Base-by-base conservation (phyloP, 2,888 invertebrate genomes). In the Dolichomitus sp. region DNA sequence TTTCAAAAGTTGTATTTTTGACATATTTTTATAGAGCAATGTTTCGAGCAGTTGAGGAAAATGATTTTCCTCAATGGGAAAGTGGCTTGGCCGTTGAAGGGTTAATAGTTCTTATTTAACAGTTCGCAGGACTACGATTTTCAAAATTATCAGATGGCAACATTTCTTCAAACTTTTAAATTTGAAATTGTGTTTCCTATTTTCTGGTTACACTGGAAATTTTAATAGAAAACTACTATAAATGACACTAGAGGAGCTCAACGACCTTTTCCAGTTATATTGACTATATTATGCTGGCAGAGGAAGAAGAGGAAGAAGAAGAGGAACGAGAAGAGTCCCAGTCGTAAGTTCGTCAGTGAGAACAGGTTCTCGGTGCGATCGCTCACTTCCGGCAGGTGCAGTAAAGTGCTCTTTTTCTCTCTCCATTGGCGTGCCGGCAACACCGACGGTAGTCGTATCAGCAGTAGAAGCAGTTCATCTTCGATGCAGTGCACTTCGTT, bases 381-480 rank as follows among this genome's bases (percentile, higher is more conserved):
- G 69, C 65, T 84, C 85, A 76, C 80, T 85, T 85, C 85, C 85
- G 85, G 85, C 85, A 85, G 85, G 79, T 83, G 83, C 83, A 68
- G 72, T 54, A 83, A 77, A 74, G 73, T 81, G 77, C 9, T 54
- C 40, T 57, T 40, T 27, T 23, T 42, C 33, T 70, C 17, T 68
- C 27, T 57, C 57, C 70, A 40, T 27, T 19, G 27, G 70, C 23
- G 70, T 70, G 14, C 37, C 37, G 19, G 61, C 37, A 61, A 61
- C 61, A 61, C 61, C 57, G 66, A 68, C 59, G 66, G 75, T 76
- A 76, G 75, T 45, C 57, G 17, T 54, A 66, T 50, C 73, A 37
- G 23, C 74, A 45, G 37, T 17, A 42, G 30, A 37, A 61, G 33
- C 61, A 42, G 65, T 65, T 65, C 27, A 61, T 68, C 54, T 68